Base-by-base conservation (phyloP, 2,113 vertebrate genomes). In the Uria lomvia region DNA sequence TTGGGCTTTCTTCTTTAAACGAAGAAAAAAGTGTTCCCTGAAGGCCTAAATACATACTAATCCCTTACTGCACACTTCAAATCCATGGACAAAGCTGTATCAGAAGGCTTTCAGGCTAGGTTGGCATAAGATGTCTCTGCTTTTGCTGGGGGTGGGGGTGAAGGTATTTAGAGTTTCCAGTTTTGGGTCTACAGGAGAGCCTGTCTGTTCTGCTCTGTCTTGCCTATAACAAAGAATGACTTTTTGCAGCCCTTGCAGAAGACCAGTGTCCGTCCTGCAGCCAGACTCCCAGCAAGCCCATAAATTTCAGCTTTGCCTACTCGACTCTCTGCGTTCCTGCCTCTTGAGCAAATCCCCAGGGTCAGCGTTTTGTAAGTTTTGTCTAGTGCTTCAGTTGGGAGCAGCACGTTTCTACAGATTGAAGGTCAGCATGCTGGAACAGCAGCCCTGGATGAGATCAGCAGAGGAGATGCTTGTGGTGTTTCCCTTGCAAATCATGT, bases 351-450 rank as follows among this genome's bases (percentile, higher is more conserved):
- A 91, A 88, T 83, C 80, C 77, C 77, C 53, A 59, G 86, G 71
- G 85, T 75, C 71, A 20, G n/a, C 27, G 49, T 85, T 92, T 68
- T 63, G 30, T 32, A 79, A 86, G 56, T 79, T 96, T 86, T 90
- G 86, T 90, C 86, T 50, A 20, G n/a, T 78, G 84, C 3, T 63
- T 91, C 15, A 7, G 65, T 66, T 6, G 8, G 38, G 83, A 93
- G 62, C 63, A 60, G 92, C 88, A 65, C 32, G 50, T 47, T 68
- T 94, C 84, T 95, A 21, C 90, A 84, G 91, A 26, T 26, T 70
- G 90, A 91, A 96, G 88, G 86, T 80, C 59, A 95, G 71, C 67
- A 2, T 90, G 68, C 86, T 95, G 80, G 52, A 96, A 76, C 88
- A 88, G 18, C 84, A 90, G 68, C 38, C 38, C 47, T 58, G 53